These are phyloP conservation scores for Heliconius sara DNA, from an alignment of 2,888 invertebrate genomes.

Conservation along the genomic window DNA sequence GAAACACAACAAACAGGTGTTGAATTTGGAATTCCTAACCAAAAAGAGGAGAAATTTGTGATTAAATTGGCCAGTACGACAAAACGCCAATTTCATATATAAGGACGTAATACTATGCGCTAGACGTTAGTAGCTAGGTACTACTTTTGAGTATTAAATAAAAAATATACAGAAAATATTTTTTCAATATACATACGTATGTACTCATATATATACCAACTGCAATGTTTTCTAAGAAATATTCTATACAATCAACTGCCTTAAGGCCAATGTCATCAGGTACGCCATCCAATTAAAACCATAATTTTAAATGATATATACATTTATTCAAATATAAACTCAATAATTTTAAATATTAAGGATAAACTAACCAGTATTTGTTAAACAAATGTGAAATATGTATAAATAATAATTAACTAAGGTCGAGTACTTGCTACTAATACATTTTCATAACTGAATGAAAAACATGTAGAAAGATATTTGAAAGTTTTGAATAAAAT, in stretches of 20 bases:
- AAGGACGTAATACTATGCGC: too few species aligned
- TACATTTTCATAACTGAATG: neutral
- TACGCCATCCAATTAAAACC: neutral
- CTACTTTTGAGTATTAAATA: too few species aligned
- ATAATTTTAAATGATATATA: neutral
- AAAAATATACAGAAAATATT: neutral
- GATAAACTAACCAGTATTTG: conserved; percentile 8
- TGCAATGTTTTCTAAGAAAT: neutral
- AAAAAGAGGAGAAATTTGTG: too few species aligned
- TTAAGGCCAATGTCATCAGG: neutral
- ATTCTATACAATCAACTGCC: neutral
- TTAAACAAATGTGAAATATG: conserved; percentile 12
- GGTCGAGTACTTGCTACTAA: neutral
- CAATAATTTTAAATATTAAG: neutral
- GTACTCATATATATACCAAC: too few species aligned
- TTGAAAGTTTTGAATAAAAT: too few species aligned
- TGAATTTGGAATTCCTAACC: too few species aligned
- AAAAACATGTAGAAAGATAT: too few species aligned
- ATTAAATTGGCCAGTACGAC: too few species aligned
- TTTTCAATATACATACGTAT: neutral
- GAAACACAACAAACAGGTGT: too few species aligned
- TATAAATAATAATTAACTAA: conserved; percentile 3
- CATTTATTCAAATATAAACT: neutral
- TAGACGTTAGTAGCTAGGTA: too few species aligned
- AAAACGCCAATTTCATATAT: too few species aligned